Evolutionary conservation across 2,888 invertebrate genomes (phyloP), one percentile per base, ranked within the genome.

Genomic region (Sphaerophoria rueppellii): DNA sequence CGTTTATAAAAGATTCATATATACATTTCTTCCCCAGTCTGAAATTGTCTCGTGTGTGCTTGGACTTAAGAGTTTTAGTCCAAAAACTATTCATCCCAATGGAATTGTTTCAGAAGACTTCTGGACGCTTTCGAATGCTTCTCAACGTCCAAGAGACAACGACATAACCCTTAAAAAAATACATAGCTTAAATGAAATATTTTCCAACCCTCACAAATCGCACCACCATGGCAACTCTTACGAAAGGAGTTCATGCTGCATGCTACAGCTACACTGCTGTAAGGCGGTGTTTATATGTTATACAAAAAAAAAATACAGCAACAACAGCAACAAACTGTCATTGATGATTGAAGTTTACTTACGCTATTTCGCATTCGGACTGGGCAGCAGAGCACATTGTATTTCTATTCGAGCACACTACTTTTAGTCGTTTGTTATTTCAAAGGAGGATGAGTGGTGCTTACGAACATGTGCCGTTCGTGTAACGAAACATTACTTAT

Each of bases 371-470:
- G 48, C 35, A 24, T 2, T 24, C n/a, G n/a, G n/a, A n/a, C 24
- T 24, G 24, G 24, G 1, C 24, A 24, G 24, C 24, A 24, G 24
- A 24, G 24, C 24, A 35, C 16, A 35, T 34, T 65, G 11, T 65
- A 50, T 16, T 60, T 60, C 43, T 60, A 60, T 60, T 34, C 11
- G 50, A 65, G 35, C 37, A 65, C 16, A 50, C 16, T 24, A 24
- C 24, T 16, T 37, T 65, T 50, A 35, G 65, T 54, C 52, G 52
- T 67, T n/a, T 67, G 34, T 52, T 32, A 40, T 60, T 40, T 67
- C 40, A 65, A 54, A 67, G 65, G 54, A 67, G 54, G 54, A 67
- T 67, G 67, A 67, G 40, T 67, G 54, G 67, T 67, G 67, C 40
- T 67, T 37, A 54, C 54, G 67, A 54, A 54, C 67, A 37, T 32